These are phyloP conservation scores for Cromileptes altivelis DNA, from an alignment of 2,113 vertebrate genomes.

Conservation along the genomic window DNA sequence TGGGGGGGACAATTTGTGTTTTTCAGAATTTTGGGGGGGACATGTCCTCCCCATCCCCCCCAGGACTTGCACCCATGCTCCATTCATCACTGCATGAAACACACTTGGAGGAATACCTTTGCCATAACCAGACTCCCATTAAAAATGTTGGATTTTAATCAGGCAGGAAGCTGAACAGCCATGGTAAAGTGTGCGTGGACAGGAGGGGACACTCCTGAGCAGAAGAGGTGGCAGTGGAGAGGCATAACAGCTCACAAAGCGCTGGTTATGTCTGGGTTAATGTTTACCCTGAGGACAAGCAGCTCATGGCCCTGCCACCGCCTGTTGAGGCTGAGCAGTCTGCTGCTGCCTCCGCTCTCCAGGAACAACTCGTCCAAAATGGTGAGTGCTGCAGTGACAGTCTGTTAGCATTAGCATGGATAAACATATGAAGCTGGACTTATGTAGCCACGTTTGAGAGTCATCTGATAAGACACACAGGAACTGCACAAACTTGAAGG, in stretches of 20 bases:
- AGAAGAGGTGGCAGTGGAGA: not conserved
- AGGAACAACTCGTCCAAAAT: conserved; percentile 69
- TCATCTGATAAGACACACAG: not conserved
- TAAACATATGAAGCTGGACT: not conserved
- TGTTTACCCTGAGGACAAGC: conserved; percentile 73
- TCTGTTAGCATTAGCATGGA: conserved; percentile 29
- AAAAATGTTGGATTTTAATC: conserved; percentile 57
- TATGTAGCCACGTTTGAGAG: too few species aligned
- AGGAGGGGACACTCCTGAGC: not conserved
- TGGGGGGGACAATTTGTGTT: too few species aligned
- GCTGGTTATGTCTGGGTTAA: conserved; percentile 78
- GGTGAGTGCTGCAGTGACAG: conserved; percentile 73
- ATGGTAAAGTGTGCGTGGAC: not conserved
- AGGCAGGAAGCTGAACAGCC: conserved; percentile 75
- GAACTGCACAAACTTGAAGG: too few species aligned
- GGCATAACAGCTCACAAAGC: not conserved
- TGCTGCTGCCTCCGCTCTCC: conserved; percentile 19
- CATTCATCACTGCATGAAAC: not conserved
- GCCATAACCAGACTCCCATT: not conserved
- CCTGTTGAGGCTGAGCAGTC: conserved; percentile 25
- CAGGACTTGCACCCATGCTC: too few species aligned
- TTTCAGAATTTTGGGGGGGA: too few species aligned
- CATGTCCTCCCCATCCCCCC: too few species aligned
- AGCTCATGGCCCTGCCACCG: conserved; percentile 42
- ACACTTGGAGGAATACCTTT: not conserved